Conservation (phyloP, 2,113 vertebrate genomes). For the Rhizomys pruinosus region DNA sequence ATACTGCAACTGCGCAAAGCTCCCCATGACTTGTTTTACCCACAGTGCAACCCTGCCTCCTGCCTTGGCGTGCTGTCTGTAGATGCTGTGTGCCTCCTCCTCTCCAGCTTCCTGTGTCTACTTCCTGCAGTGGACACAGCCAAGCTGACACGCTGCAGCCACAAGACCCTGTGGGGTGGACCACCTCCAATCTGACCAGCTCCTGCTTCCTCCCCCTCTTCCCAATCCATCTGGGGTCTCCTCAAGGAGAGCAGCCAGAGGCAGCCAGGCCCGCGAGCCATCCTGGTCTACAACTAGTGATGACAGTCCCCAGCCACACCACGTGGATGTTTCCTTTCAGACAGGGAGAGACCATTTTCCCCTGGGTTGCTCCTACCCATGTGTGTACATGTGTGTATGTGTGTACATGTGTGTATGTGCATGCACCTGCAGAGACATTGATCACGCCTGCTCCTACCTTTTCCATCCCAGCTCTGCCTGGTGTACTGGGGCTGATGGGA, state of each 20-base stretch:
- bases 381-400: not conserved
- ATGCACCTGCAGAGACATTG: not conserved
- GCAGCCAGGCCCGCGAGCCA: not conserved
- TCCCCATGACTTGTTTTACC: not conserved
- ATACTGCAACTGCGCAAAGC: no score
- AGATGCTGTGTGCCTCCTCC: not conserved
- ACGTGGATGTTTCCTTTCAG: not conserved
- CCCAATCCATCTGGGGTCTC: no score
- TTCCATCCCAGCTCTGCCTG: not conserved
- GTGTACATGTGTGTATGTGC: not conserved
- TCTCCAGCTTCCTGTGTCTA: no score
- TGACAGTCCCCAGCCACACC: not conserved
- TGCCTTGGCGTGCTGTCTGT: not conserved
- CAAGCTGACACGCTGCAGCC: not conserved
- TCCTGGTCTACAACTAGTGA: not conserved
- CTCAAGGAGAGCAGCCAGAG: not conserved
- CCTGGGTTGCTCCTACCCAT: not conserved
- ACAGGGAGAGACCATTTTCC: not conserved
- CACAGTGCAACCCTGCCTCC: not conserved
- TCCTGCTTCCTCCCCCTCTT: not conserved
- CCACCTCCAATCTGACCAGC: not conserved
- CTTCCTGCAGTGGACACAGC: not conserved
- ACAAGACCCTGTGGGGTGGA: not conserved
- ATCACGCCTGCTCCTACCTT: no score
- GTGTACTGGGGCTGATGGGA: not conserved